Percentiles rank a stretch among this genome's conserved stretches.
Evolutionary conservation across 2,113 vertebrate species (phyloP).

Genomic region (Dryoscopus gambensis): DNA sequence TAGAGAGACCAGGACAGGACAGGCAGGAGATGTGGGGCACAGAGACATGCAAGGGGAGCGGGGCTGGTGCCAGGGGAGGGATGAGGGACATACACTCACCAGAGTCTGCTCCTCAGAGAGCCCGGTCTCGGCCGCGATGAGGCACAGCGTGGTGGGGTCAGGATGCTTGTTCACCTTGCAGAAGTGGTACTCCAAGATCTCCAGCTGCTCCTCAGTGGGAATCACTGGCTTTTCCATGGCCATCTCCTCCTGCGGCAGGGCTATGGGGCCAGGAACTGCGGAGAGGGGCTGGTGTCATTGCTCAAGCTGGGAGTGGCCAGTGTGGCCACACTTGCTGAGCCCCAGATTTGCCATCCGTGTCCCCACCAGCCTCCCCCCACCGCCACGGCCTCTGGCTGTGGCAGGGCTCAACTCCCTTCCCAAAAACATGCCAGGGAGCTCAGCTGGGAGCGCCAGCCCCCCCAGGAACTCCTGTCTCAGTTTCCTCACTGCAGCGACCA

Average conservation of each 20-base stretch:
- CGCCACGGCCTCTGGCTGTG: fast-evolving
- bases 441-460: background rate
- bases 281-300: background rate
- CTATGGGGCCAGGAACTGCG: background rate
- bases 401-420: background rate
- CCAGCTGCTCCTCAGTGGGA: slow-evolving; percentile 74
- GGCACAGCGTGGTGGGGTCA: slow-evolving; percentile 72
- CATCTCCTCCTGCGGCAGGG: slow-evolving; percentile 28
- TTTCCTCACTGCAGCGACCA: background rate
- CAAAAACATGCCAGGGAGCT: background rate
- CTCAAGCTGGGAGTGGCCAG: background rate
- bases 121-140: slow-evolving; percentile 73
- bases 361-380: background rate
- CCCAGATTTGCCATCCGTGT: background rate
- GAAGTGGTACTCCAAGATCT: slow-evolving; percentile 78
- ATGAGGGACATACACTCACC: slow-evolving; percentile 44
- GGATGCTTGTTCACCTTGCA: slow-evolving; percentile 76
- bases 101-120: slow-evolving; percentile 74
- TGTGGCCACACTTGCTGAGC: background rate
- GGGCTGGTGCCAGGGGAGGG: background rate
- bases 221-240: slow-evolving; percentile 44
- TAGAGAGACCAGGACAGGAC: background rate
- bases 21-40: background rate
- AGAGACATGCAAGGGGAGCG: background rate
- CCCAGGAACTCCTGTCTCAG: background rate